Percentiles rank a stretch among this genome's conserved stretches.
These are phyloP conservation scores for Arremon brunneinucha DNA, from an alignment of 2,797 vertebrate genomes.

Conservation along the genomic window DNA sequence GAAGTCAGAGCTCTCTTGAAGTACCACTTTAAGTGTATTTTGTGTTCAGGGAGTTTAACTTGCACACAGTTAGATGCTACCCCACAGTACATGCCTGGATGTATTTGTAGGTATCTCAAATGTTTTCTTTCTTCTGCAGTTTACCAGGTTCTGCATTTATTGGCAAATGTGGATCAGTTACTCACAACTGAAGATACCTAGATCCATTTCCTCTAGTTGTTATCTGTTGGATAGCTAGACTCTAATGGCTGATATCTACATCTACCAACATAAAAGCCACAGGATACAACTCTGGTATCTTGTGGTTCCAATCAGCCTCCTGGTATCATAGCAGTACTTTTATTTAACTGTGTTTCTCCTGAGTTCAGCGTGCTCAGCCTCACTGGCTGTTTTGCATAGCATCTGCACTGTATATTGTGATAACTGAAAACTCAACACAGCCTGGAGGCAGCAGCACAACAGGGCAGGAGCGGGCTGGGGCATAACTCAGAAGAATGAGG, in stretches of 20 bases:
- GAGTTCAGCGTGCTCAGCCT: background rate
- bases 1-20: background rate
- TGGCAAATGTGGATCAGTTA: background rate
- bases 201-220: conserved; percentile 4
- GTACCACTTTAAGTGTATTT: background rate
- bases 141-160: background rate
- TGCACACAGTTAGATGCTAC: background rate
- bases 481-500: conserved; percentile 13
- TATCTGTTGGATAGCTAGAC: background rate
- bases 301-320: conserved; percentile 40
- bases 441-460: background rate
- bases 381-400: background rate
- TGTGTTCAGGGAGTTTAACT: background rate
- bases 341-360: conserved; percentile 18
- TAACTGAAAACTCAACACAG: conserved; percentile 12
- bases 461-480: background rate
- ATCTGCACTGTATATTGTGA: background rate
- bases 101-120: background rate
- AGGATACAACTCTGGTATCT: conserved; percentile 7
- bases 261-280: conserved; percentile 39
- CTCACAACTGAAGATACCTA: background rate
- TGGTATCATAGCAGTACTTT: background rate
- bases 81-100: background rate
- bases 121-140: background rate
- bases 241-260: conserved; percentile 14